A percentile compares a stretch with the other conserved stretches of the same genome.
Conservation (phyloP, 2,888 invertebrate genomes). For the Zhengitettix transpicula region DNA sequence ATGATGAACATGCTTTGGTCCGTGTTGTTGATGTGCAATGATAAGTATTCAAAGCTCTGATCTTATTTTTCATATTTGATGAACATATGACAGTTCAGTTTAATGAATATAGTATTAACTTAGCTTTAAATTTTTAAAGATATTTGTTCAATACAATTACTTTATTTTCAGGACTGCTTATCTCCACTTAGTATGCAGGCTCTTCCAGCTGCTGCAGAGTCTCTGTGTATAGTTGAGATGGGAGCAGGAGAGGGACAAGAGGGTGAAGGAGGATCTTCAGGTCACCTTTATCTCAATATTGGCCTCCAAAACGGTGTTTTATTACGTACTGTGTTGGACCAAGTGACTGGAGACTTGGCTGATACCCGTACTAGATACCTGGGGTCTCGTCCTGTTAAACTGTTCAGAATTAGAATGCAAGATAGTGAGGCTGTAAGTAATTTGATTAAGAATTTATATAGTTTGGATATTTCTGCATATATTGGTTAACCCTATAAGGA, state of each 20-base stretch:
- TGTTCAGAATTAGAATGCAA: conserved; percentile 91
- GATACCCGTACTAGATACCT: conserved; percentile 95
- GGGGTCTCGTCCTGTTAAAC: conserved; percentile 87
- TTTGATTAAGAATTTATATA: no score
- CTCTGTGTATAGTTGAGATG: conserved; percentile 92
- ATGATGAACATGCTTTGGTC: no score
- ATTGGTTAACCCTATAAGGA: no score
- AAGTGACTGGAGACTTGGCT: conserved; percentile 88
- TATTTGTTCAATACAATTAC: background rate
- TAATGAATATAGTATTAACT: no score
- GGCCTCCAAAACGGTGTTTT: conserved; percentile 94
- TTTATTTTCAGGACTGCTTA: conserved; percentile 57
- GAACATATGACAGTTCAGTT: no score
- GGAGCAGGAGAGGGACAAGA: conserved; percentile 41
- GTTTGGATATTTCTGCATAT: no score
- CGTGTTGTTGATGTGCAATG: background rate
- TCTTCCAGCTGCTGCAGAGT: conserved; percentile 88
- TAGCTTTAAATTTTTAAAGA: no score
- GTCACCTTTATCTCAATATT: conserved; percentile 73
- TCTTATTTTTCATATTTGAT: background rate
- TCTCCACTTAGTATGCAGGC: conserved; percentile 93
- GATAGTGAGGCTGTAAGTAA: conserved; percentile 72
- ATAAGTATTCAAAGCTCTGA: conserved; percentile 1
- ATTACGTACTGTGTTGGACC: conserved; percentile 83
- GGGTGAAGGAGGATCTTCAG: conserved; percentile 18